Evolutionary conservation across 1,140 invertebrate species (phyloP), one percentile per base, ranked within the genome.

Genomic region (Drosophila ercepeae): DNA sequence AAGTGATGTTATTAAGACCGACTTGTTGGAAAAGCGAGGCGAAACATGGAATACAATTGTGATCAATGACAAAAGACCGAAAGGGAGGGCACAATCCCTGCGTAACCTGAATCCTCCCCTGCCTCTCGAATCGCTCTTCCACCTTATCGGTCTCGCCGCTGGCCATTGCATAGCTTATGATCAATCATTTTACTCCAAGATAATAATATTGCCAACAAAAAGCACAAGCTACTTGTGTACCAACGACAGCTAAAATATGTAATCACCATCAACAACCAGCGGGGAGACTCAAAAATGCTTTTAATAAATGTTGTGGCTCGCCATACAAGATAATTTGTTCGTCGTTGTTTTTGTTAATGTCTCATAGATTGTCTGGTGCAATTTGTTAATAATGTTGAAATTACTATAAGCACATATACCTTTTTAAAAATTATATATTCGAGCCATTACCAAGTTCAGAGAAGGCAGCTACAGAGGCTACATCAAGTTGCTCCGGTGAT

Each of bases 311-410:
- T 77, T 86, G 81, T 69, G 75, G 72, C 41, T 72, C 34, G 39
- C 51, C 57, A 72, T 49, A 60, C 67, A 41, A 86, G 63, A 86
- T 71, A 79, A 69, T 61, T 79, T 83, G 64, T 63, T 41, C 46
- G 52, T 45, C 60, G 45, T 54, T 67, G 52, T 44, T 59, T 51
- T 57, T 74, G 70, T 19, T 18, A 27, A 39, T 74, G 70, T 67
- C 49, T 41, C 58, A 57, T 50, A 67, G 72, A 67, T 50, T 60
- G 76, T 61, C 53, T 60, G 60, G 57, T 74, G 76, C 68, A 84
- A 89, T 89, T 84, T 89, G 79, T 78, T 73, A 89, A 89, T 78
- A 84, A 81, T 89, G 76, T 75, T 89, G 82, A 77, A 81, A 75
- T 88, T 86, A 86, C 76, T 75, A 58, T 68, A 73, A 70, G 63